Percentiles rank a stretch among this genome's conserved stretches.
Evolutionary conservation across 2,113 vertebrate species (phyloP).

Genomic region (Oxyura jamaicensis): DNA sequence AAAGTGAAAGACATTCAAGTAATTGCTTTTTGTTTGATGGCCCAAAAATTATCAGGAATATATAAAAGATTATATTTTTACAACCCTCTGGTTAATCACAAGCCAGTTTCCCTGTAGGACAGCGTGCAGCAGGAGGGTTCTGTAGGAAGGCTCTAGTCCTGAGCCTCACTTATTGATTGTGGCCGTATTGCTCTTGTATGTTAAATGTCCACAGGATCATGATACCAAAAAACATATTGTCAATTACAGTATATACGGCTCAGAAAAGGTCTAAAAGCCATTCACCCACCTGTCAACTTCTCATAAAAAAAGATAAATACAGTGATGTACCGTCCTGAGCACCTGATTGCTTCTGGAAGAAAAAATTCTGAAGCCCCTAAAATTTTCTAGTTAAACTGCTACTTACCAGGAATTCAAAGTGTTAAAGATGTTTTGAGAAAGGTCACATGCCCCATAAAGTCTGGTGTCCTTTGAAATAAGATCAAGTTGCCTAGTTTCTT

Average conservation of each 20-base stretch:
- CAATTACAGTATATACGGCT: background rate
- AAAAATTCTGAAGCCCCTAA: background rate
- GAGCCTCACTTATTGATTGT: background rate
- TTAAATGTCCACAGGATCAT: background rate
- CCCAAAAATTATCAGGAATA: background rate
- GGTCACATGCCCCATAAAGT: background rate
- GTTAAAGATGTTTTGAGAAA: background rate
- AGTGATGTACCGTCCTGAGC: background rate
- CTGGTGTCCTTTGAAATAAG: background rate
- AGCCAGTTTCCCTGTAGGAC: background rate
- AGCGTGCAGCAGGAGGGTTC: background rate
- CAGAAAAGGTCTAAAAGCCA: background rate
- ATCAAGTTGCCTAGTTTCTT: background rate
- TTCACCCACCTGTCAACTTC: background rate
- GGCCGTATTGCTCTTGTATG: background rate
- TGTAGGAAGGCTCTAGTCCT: background rate
- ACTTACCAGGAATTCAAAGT: background rate
- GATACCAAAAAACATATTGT: background rate
- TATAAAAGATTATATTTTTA: background rate
- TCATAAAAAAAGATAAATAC: background rate
- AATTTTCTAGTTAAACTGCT: background rate
- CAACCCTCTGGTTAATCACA: background rate
- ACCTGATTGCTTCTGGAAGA: background rate
- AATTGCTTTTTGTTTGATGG: background rate
- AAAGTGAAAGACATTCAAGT: background rate